Evolutionary conservation across 2,888 invertebrate genomes (phyloP), one percentile per base, ranked within the genome.

Genomic region (Platynereis dumerilii): DNA sequence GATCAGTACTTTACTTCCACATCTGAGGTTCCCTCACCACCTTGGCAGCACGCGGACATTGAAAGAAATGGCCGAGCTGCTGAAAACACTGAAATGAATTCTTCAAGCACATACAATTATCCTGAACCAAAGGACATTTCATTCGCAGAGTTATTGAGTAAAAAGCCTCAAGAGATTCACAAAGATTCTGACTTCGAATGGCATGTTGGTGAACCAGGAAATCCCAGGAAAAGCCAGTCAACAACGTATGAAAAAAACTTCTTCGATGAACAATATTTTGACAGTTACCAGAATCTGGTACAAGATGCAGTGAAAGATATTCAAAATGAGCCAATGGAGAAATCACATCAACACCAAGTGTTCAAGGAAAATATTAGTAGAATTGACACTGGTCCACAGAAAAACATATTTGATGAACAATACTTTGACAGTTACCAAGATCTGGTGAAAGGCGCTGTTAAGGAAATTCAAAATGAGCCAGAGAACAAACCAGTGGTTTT

Each of bases 221-320:
- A n/a, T n/a, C n/a, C n/a, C n/a, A n/a, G n/a, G n/a, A n/a, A n/a
- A n/a, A n/a, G n/a, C n/a, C n/a, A n/a, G n/a, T n/a, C n/a, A n/a
- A n/a, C n/a, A n/a, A n/a, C n/a, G n/a, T n/a, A n/a, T n/a, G n/a
- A n/a, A n/a, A n/a, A n/a, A n/a, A 56, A 56, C 29, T 20, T 56
- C 1, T 56, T 56, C 29, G 56, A 56, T 28, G 56, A 56, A 28
- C 56, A 56, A n/a, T 56, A 56, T n/a, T 56, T 56, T 26, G 42
- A 42, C 10, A 42, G 42, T 42, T 12, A 42, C 17, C 17, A 10
- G 10, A 17, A 42, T 12, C 17, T 42, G 17, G 10, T 17, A 42
- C 12, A 12, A 42, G 10, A 10, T 42, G 42, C 42, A 42, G 42
- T 42, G 17, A 42, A 42, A 12, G 17, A 42, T 17, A 42, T 42